Evolutionary conservation across 2,797 vertebrate species (phyloP), one percentile per base, ranked within the genome.

Genomic region (Selene dorsalis): DNA sequence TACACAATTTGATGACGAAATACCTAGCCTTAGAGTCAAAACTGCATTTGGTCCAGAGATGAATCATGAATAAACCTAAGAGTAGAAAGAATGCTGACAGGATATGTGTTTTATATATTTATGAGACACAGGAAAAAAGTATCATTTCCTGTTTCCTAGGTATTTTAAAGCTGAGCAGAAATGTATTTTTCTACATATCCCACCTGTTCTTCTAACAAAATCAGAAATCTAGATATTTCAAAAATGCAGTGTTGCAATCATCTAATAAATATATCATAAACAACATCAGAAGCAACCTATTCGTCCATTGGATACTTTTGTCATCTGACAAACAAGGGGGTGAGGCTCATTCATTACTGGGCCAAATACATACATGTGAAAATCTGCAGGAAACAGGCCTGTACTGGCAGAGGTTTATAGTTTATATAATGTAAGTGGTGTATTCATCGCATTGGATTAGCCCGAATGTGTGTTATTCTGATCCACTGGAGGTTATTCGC

Each of bases 1-100:
- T 26, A 22, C n/a, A 75, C 35, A 50, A 50, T 68, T 68, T 59
- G 20, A 69, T 75, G 39, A 60, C 43, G 14, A 50, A 78, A 56
- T 9, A 43, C 24, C 18, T 45, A 52, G 32, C 32, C 32, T 56
- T 24, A 18, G 60, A 70, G 11, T 69, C 32, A 48, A 16, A 64
- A 38, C 1, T 59, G 18, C 1, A 41, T 45, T 43, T 69, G 26
- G 9, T 30, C 58, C 18, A 13, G 14, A 65, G 32, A 73, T 12
- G 0, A 52, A 28, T 60, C 26, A 55, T 59, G 11, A 38, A 58
- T 66, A 62, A 60, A 68, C 4, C 6, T 5, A 10, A 24, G 11
- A 55, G 12, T 41, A 47, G 6, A 60, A 70, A 18, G 7, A 52
- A 50, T 24, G 39, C 50, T 41, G 35, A 45, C 18, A n/a, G n/a